Evolutionary conservation across 2,888 invertebrate genomes (phyloP), one percentile per base, ranked within the genome.

Genomic region (Darwinula stevensoni): DNA sequence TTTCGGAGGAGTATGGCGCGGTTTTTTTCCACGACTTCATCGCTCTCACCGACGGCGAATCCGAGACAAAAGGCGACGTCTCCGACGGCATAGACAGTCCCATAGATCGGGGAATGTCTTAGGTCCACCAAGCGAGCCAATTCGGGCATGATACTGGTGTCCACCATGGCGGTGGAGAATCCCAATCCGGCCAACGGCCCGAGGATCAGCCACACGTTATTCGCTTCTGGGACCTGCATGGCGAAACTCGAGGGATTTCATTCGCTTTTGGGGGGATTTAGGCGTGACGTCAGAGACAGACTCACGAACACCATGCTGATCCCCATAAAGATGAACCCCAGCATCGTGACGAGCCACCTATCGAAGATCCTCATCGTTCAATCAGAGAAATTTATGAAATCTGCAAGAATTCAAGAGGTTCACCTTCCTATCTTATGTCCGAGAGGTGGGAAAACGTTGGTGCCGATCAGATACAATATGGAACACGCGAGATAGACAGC

Each of bases 81-180:
- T 5, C 94, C 97, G 36, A 97, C 78, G 29, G 94, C 94, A 45
- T 97, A 97, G n/a, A 97, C 91, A 37, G 84, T 88, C 11, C 97
- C 97, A 45, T 97, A 97, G 29, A 97, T 86, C 0, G 91, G 84
- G 0, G 78, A 70, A 50, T 97, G 97, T 28, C 97, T 64, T 40
- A 97, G 78, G 50, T 97, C 97, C 4, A 97, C 94, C 38, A 97
- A 59, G 53, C 80, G 88, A 0, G 91, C 97, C 36, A 97, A 64
- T 49, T 91, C 82, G 0, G 97, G 97, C 88, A 99, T 94, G 94
- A 99, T 97, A 3, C 91, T 88, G 12, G 91, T 88, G 54, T 99
- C 97, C 31, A 97, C 97, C 94, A 97, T 97, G 38, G 94, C 94
- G 45, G 97, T 94, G 9, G 94, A 91, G 53, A 97, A 94, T 38